phyloP scores from a whole-genome alignment of 64 coral and sea anemone species.

The Dendrophyllia cribrosa region DNA sequence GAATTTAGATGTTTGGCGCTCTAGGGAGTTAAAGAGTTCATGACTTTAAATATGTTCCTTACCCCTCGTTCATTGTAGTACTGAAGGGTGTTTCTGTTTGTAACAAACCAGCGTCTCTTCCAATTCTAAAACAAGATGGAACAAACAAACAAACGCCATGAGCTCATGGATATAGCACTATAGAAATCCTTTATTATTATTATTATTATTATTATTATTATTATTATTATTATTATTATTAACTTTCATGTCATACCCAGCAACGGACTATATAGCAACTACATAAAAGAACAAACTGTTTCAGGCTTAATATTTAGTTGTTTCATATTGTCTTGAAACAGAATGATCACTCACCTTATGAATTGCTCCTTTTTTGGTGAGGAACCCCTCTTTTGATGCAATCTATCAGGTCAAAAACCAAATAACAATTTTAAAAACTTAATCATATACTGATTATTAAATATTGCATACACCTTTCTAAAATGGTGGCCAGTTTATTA shows the following conservation, averaged over 20 bases:
- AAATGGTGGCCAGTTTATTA: too few relatives aligned
- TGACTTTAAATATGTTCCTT: not conserved
- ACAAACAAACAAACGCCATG: not conserved
- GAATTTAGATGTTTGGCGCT: too few relatives aligned
- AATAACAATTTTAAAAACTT: not conserved
- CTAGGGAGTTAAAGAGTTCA: too few relatives aligned
- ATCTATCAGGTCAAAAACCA: constrained; percentile 36
- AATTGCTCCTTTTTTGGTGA: constrained; percentile 78
- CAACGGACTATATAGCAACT: too few relatives aligned
- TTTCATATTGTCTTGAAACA: too few relatives aligned
- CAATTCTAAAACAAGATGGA: constrained; percentile 65
- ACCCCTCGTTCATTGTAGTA: constrained; percentile 84
- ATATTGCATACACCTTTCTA: too few relatives aligned
- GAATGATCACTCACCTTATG: constrained; percentile 58
- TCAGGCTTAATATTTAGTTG: too few relatives aligned
- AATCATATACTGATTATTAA: too few relatives aligned
- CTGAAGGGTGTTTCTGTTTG: constrained; percentile 64
- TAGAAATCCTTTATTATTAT: too few relatives aligned
- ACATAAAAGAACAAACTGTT: not conserved
- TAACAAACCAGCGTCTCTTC: constrained; percentile 92
- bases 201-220: too few relatives aligned
- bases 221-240: too few relatives aligned
- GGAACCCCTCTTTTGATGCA: constrained; percentile 87
- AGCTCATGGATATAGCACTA: not conserved
- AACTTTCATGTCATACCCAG: too few relatives aligned